Base-by-base conservation (phyloP, 2,797 vertebrate species). In the Brachymystax lenok region DNA sequence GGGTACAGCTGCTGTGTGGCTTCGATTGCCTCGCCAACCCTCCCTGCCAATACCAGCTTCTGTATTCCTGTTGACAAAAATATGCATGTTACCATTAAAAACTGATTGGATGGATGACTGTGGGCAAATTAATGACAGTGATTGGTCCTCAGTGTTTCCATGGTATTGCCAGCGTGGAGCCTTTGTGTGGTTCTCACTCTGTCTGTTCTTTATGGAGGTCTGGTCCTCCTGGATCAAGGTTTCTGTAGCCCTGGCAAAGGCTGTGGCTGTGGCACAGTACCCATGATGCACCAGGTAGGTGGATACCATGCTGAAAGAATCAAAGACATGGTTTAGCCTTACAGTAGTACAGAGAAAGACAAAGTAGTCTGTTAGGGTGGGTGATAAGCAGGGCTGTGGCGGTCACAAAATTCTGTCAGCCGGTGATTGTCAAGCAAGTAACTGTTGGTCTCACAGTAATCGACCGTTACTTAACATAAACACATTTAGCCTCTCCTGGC, bases 261-360 rank as follows among this genome's bases (percentile, higher is more conserved):
- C 96, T 69, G 97, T 97, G 33, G 98, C 98, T 13, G 98, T 99
- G 81, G 97, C 96, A 89, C 96, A 98, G 90, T 99, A 99, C 82
- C 98, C 97, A 92, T 99, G 97, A 90, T 99, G 98, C 90, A 99
- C 98, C 92, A 99, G 93, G 85, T 99, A 99, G n/a, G 97, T 98
- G 0, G 98, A 98, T 84, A 99, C 97, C 97, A 99, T 99, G 83
- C 98, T 98, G 87, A 87, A 70, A 74, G 59, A 77, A 19, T 50
- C 30, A 40, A 76, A 77, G 68, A 80, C 16, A 79, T 35, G 2
- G 35, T 19, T 46, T 3, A 35, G 28, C 28, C 66, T 33, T 16
- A 8, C 2, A 46, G 40, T 13, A 46, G 40, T 46, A 46, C 66
- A 68, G 54, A n/a, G 5, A 14, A 54, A 17, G 70, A 51, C 19